phyloP scores from a whole-genome alignment of 2,113 vertebrate species.

The Mesembrinibis cayennensis region DNA sequence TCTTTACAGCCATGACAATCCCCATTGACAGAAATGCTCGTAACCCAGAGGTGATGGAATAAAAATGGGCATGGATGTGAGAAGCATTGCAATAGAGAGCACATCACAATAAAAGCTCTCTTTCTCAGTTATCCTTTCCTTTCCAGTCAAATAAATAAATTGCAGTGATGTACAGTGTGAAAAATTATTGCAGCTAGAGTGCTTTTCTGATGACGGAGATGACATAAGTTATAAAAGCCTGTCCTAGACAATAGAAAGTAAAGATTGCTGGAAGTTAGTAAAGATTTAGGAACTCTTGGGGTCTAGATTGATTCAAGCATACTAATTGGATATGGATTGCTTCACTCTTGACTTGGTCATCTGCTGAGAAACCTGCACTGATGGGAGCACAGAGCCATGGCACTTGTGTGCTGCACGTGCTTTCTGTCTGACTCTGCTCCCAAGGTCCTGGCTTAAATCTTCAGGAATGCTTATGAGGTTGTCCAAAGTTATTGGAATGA shows the following conservation, averaged over 20 bases:
- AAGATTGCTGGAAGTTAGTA: constrained; percentile 9
- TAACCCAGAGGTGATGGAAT: constrained; percentile 30
- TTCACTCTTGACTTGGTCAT: not conserved
- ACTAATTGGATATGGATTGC: not conserved
- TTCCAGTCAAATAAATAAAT: constrained; percentile 54
- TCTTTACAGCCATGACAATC: constrained; percentile 36
- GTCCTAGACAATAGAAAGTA: constrained; percentile 15
- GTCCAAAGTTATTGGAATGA: not conserved
- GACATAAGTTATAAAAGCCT: constrained; percentile 9
- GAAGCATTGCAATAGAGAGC: constrained; percentile 5
- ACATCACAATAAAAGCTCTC: constrained; percentile 31
- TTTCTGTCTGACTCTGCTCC: not conserved
- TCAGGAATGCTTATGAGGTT: not conserved
- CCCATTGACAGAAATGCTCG: constrained; percentile 22
- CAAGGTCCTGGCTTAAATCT: not conserved
- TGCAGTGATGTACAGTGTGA: constrained; percentile 21
- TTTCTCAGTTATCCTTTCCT: constrained; percentile 11
- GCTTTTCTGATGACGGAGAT: constrained; percentile 9
- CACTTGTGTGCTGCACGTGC: not conserved
- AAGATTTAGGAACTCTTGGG: not conserved
- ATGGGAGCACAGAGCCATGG: not conserved
- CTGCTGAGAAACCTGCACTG: not conserved
- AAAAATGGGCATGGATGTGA: constrained; percentile 15
- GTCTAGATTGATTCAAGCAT: not conserved
- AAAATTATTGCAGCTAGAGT: constrained; percentile 42